Percentiles rank a stretch among this genome's conserved stretches.
phyloP scores from a whole-genome alignment of 2,113 vertebrate genomes.

The Castor canadensis region DNA sequence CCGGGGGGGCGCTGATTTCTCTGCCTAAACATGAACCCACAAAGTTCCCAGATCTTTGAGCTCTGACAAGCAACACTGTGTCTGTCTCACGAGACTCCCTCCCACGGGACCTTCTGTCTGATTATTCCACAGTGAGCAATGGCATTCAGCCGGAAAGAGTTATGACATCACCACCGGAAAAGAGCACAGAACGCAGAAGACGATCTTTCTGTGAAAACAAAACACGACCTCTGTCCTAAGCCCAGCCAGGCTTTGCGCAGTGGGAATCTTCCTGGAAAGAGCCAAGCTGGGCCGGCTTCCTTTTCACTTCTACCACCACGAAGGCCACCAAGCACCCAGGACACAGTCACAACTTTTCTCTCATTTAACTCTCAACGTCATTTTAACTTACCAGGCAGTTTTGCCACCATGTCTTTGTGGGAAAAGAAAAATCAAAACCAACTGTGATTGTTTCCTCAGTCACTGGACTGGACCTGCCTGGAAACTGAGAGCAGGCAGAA shows the following conservation, averaged over 20 bases:
- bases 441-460: constrained; percentile 64
- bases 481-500: constrained; percentile 73
- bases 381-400: constrained; percentile 73
- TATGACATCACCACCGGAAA: background rate
- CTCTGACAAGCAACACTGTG: background rate
- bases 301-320: background rate
- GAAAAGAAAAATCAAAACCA: constrained; percentile 61
- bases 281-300: background rate
- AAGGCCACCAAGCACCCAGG: background rate
- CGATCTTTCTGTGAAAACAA: background rate
- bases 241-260: background rate
- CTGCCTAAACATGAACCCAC: rapidly evolving
- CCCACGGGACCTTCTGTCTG: background rate
- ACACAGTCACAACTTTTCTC: background rate
- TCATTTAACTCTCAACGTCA: constrained; percentile 74
- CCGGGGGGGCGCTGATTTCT: background rate
- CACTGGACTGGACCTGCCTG: constrained; percentile 63
- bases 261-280: background rate
- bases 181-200: background rate
- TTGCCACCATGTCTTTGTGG: constrained; percentile 74
- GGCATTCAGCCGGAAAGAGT: background rate
- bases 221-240: background rate
- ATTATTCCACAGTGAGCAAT: background rate
- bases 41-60: background rate
- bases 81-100: background rate